A percentile compares a stretch with the other conserved stretches of the same genome.
These are phyloP conservation scores for Scaptomyza parva DNA, from an alignment of 2,888 invertebrate genomes.

Conservation along the genomic window DNA sequence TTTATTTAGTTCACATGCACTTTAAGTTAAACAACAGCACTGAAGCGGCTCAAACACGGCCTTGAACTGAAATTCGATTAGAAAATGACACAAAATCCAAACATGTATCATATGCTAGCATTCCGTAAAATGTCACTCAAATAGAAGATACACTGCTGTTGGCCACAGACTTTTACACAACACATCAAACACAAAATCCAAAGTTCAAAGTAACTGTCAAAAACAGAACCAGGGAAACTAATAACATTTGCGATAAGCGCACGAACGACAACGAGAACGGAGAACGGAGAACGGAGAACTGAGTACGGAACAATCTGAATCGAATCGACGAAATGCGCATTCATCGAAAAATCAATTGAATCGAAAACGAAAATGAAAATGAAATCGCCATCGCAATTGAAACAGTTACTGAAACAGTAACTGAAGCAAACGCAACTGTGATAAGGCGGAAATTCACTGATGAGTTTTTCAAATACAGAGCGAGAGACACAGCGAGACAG, in stretches of 20 bases:
- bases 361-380: constrained; percentile 52
- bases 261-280: constrained; percentile 19
- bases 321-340: constrained; percentile 43
- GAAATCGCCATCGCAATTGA: constrained; percentile 31
- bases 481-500: not conserved
- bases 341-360: constrained; percentile 65
- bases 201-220: constrained; percentile 66
- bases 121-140: constrained; percentile 28
- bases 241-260: constrained; percentile 69
- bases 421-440: constrained; percentile 39
- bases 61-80: constrained; percentile 42
- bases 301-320: not conserved
- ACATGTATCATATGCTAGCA: not conserved
- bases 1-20: too few species aligned
- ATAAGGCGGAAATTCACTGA: constrained; percentile 54
- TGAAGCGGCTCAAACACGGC: not conserved
- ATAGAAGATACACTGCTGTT: not conserved
- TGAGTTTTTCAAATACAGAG: constrained; percentile 29
- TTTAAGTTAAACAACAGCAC: not conserved
- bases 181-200: constrained; percentile 33
- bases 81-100: constrained; percentile 36
- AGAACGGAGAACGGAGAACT: not conserved
- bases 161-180: constrained; percentile 23
- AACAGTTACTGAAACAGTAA: constrained; percentile 31
- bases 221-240: constrained; percentile 59